Evolutionary conservation across 2,888 invertebrate genomes (phyloP).

Genomic region (Leucophenga montana): DNA sequence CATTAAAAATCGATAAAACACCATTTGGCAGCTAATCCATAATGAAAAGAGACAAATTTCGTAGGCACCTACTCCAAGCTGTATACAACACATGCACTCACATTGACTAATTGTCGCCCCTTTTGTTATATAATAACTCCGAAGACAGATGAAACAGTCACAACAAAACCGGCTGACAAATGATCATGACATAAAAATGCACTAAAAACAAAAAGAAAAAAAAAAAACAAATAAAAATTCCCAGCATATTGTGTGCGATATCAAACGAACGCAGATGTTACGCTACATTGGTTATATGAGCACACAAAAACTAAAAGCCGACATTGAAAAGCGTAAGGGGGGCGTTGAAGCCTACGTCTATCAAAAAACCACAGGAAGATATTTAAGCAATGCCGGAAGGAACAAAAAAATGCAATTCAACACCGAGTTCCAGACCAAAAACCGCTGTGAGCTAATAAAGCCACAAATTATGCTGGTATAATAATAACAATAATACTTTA

Average conservation of each 20-base stretch:
- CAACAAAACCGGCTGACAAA: constrained; percentile 50
- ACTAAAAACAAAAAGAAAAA: constrained; percentile 36
- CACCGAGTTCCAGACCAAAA: constrained; percentile 16
- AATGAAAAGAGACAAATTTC: too few relatives aligned
- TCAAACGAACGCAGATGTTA: constrained; percentile 28
- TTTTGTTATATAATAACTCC: constrained; percentile 49
- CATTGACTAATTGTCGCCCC: too few relatives aligned
- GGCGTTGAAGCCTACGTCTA: constrained; percentile 7
- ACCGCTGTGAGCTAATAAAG: constrained; percentile 1
- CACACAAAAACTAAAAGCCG: not conserved
- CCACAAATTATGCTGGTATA: constrained; percentile 25
- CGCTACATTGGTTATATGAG: constrained; percentile 1
- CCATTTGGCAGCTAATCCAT: too few relatives aligned
- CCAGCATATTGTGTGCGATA: not conserved
- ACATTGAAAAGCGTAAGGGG: not conserved
- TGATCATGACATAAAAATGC: constrained; percentile 56
- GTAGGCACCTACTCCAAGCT: too few relatives aligned
- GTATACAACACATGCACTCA: too few relatives aligned
- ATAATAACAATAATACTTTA: constrained; percentile 49
- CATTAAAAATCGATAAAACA: too few relatives aligned
- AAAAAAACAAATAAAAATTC: constrained; percentile 21
- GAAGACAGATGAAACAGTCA: constrained; percentile 63
- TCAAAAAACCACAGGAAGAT: constrained; percentile 38
- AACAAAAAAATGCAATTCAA: constrained; percentile 25
- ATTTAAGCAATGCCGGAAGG: constrained; percentile 1